These are phyloP conservation scores for Nyctibius grandis DNA, from an alignment of 2,797 vertebrate species.

Conservation along the genomic window DNA sequence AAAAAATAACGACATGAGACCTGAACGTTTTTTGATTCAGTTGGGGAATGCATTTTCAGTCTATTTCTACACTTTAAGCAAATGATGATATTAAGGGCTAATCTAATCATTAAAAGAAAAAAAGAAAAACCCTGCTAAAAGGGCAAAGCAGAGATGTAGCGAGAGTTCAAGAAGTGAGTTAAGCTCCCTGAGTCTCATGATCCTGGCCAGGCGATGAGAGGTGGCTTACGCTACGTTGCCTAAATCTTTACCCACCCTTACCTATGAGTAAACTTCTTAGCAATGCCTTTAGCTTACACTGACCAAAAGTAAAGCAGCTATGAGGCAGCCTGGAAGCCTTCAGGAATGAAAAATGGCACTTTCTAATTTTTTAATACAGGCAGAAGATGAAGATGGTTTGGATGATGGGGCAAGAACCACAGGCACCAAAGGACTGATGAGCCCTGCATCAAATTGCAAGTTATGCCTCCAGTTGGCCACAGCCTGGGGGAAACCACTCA, in stretches of 20 bases:
- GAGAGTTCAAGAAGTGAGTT: not conserved
- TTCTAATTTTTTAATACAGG: not conserved
- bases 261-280: not conserved
- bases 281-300: not conserved
- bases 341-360: not conserved
- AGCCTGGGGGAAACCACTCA: not conserved
- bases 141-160: not conserved
- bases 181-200: not conserved
- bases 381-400: not conserved
- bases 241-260: not conserved
- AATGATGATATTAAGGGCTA: not conserved
- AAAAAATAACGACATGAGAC: slow-evolving; percentile 57
- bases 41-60: not conserved
- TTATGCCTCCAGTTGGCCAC: not conserved
- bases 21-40: not conserved
- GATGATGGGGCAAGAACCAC: not conserved
- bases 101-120: not conserved
- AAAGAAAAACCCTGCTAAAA: not conserved
- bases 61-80: slow-evolving; percentile 8
- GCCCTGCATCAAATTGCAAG: not conserved
- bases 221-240: rapidly evolving
- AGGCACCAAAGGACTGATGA: not conserved
- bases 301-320: not conserved
- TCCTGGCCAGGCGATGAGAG: not conserved
- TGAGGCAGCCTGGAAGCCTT: not conserved